Conservation (phyloP, 2,113 vertebrate species). For the Alligator mississippiensis region DNA sequence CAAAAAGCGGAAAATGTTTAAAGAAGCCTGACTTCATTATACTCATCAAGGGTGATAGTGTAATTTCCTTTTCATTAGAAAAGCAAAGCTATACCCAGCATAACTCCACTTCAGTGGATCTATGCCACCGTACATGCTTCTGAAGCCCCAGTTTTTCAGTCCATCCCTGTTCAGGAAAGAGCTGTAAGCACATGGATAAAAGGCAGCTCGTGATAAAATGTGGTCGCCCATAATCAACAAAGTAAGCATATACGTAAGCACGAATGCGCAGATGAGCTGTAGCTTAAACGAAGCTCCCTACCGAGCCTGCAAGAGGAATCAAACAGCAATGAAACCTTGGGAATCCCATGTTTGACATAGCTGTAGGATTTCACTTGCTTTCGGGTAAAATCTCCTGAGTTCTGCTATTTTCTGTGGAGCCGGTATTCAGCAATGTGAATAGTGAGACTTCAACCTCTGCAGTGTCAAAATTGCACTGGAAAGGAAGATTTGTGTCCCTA, state of each 20-base stretch:
- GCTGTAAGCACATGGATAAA: no score
- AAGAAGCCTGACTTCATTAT: background rate
- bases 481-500: background rate
- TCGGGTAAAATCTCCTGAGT: background rate
- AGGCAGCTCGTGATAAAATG: background rate
- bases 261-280: background rate
- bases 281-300: background rate
- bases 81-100: background rate
- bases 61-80: no score
- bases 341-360: rapidly evolving
- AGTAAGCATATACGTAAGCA: background rate
- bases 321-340: background rate
- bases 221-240: no score
- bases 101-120: background rate
- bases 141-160: no score
- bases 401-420: background rate
- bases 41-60: no score
- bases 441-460: background rate
- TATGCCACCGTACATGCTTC: background rate
- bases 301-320: background rate
- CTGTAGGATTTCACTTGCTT: background rate
- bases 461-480: background rate
- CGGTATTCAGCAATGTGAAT: background rate
- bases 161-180: no score
- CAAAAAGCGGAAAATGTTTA: background rate